A percentile compares a stretch with the other conserved stretches of the same genome.
phyloP scores from a whole-genome alignment of 1,140 invertebrate genomes.

The Spodoptera frugiperda region DNA sequence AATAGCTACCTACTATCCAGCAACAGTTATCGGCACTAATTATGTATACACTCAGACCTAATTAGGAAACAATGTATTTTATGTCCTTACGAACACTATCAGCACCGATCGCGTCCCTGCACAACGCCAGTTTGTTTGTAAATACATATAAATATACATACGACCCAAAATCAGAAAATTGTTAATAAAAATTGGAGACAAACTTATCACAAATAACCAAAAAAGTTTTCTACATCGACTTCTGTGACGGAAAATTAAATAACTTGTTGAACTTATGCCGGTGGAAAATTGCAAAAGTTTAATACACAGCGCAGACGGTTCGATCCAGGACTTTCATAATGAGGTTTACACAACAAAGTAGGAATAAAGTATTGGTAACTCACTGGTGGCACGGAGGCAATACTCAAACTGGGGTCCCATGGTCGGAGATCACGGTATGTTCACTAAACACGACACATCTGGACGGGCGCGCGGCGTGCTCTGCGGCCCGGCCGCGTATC shows the following conservation, averaged over 20 bases:
- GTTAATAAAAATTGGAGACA: slow-evolving; percentile 29
- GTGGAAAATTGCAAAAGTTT: slow-evolving; percentile 59
- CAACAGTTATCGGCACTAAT: slow-evolving; percentile 41
- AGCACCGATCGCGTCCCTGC: neutral
- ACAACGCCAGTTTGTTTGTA: slow-evolving; percentile 30
- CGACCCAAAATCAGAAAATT: neutral
- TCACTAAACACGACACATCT: slow-evolving; percentile 81
- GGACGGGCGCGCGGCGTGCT: slow-evolving; percentile 74
- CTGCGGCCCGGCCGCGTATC: slow-evolving; percentile 67
- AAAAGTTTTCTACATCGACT: neutral
- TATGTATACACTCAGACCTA: slow-evolving; percentile 17
- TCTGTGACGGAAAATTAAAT: slow-evolving; percentile 41
- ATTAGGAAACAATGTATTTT: slow-evolving; percentile 40
- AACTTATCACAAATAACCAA: slow-evolving; percentile 24
- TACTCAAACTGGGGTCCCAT: slow-evolving; percentile 85
- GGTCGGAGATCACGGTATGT: slow-evolving; percentile 57
- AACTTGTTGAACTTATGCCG: slow-evolving; percentile 46
- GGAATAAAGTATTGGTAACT: slow-evolving; percentile 59
- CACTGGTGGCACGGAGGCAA: slow-evolving; percentile 80
- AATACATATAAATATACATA: slow-evolving; percentile 15
- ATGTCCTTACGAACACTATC: slow-evolving; percentile 28
- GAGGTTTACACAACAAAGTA: slow-evolving; percentile 42
- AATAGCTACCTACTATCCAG: slow-evolving; percentile 14
- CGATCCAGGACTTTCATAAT: slow-evolving; percentile 43
- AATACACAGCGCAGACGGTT: slow-evolving; percentile 39